phyloP scores from a whole-genome alignment of 2,888 invertebrate species.

The Drosophila sordidula region DNA sequence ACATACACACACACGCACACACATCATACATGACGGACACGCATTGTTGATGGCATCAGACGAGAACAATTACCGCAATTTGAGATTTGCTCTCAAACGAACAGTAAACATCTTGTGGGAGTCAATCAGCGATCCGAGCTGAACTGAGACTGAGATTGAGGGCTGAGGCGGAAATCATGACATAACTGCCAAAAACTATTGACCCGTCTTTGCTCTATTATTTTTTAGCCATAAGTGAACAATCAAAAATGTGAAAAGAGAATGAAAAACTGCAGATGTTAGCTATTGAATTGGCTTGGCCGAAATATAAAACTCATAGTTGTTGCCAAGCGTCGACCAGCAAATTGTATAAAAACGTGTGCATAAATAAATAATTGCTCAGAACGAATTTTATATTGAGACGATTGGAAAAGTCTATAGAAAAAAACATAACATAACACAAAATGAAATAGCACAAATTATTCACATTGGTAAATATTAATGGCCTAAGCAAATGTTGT shows the following conservation, averaged over 20 bases:
- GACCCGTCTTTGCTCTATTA: background rate
- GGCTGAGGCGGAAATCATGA: slow-evolving; percentile 32
- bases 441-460: slow-evolving; percentile 6
- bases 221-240: background rate
- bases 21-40: slow-evolving; percentile 22
- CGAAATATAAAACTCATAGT: background rate
- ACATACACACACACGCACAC: slow-evolving; percentile 3
- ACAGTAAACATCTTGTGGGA: slow-evolving; percentile 53
- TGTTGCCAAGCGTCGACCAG: slow-evolving; percentile 23
- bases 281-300: background rate
- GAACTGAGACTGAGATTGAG: slow-evolving; percentile 27
- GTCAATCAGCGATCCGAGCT: slow-evolving; percentile 54
- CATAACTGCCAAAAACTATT: slow-evolving; percentile 21
- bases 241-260: background rate
- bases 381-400: slow-evolving; percentile 26
- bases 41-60: slow-evolving; percentile 53
- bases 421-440: too few relatives aligned
- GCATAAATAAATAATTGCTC: slow-evolving; percentile 39
- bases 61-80: slow-evolving; percentile 68
- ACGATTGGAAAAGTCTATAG: background rate
- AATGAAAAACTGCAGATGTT: slow-evolving; percentile 9
- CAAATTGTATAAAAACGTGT: background rate
- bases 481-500: slow-evolving; percentile 14
- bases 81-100: slow-evolving; percentile 16
- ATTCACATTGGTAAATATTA: slow-evolving; percentile 18